Base-by-base conservation (phyloP, 2,797 vertebrate species). In the Rhynchonycteris naso region DNA sequence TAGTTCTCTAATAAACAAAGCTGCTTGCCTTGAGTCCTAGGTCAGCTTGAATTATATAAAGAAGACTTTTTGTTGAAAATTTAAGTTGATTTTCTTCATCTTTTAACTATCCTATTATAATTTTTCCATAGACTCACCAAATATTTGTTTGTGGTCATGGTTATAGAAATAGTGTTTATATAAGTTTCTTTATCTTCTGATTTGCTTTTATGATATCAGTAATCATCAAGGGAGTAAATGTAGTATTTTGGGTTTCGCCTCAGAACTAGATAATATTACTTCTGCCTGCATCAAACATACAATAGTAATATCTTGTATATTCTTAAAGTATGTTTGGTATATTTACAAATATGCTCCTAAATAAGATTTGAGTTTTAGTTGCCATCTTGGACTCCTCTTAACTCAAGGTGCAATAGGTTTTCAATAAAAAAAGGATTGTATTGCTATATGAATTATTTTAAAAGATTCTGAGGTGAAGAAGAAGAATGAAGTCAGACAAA, bases 401-500 rank as follows among this genome's bases (percentile, higher is more conserved):
- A 66, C 56, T 96, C 92, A 74, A 94, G 68, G 5, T 84, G 65
- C 66, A 95, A 28, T 56, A 90, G 59, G 74, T 35, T 95, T 95
- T 94, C 58, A 90, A 54, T 26, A 71, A 75, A 93, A 59, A 47
- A 38, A 52, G 71, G 54, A n/a, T 38, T 92, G 7, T 83, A 90
- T 54, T 92, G 78, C 9, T 74, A 47, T 78, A 35, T 61, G n/a
- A 86, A 72, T 95, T 86, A 86, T 92, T 94, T 93, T 72, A 86
- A 91, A 95, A 96, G 43, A 43, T 86, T 21, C 30, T 18, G 63
- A 84, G 26, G 47, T 94, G 58, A 92, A 69, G 30, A 69, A 92
- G 52, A 84, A 35, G 54, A 92, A 92, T 82, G 89, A 90, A 97
- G 93, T 85, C 78, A 81, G 56, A 85, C 35, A 93, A 84, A 95